Percentiles rank a stretch among this genome's conserved stretches.
Conservation (phyloP, 2,888 invertebrate species). For the Incurvaria masculella region DNA sequence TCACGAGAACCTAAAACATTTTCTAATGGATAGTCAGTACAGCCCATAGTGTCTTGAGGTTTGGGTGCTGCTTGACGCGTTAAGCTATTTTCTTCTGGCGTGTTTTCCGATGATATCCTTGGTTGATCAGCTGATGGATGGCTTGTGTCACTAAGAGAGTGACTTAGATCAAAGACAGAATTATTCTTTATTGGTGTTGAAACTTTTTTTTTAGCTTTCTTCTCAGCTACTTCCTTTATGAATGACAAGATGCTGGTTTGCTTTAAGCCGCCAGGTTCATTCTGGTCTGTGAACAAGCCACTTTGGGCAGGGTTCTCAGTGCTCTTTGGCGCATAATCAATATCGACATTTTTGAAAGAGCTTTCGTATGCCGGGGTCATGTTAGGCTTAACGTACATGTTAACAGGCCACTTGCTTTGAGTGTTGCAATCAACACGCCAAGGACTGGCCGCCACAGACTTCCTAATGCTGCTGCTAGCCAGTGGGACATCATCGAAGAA, state of each 20-base stretch:
- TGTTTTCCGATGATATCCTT: constrained; percentile 15
- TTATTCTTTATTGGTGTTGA: constrained; percentile 29
- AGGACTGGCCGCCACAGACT: constrained; percentile 39
- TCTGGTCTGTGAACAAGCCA: constrained; percentile 20
- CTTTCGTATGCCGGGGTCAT: constrained; percentile 51
- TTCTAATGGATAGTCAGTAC: no score
- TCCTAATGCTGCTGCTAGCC: constrained; percentile 46
- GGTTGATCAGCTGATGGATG: constrained; percentile 14
- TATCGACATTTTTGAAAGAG: constrained; percentile 33
- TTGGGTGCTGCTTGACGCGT: constrained; percentile 14
- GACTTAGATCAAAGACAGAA: constrained; percentile 25
- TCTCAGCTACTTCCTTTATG: constrained; percentile 39
- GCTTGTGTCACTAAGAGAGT: background rate
- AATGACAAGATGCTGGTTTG: constrained; percentile 48
- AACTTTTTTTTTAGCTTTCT: constrained; percentile 31
- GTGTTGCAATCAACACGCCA: constrained; percentile 43
- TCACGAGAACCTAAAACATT: no score
- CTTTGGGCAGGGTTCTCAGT: constrained; percentile 24
- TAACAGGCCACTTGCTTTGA: constrained; percentile 45
- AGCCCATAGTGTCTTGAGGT: constrained; percentile 11
- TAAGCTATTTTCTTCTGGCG: constrained; percentile 11
- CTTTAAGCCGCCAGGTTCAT: constrained; percentile 27
- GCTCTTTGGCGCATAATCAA: constrained; percentile 26
- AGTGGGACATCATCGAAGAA: constrained; percentile 44
- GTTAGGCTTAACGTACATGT: constrained; percentile 43